Base-by-base conservation (phyloP, 2,797 vertebrate genomes). In the Eptatretus atami region DNA sequence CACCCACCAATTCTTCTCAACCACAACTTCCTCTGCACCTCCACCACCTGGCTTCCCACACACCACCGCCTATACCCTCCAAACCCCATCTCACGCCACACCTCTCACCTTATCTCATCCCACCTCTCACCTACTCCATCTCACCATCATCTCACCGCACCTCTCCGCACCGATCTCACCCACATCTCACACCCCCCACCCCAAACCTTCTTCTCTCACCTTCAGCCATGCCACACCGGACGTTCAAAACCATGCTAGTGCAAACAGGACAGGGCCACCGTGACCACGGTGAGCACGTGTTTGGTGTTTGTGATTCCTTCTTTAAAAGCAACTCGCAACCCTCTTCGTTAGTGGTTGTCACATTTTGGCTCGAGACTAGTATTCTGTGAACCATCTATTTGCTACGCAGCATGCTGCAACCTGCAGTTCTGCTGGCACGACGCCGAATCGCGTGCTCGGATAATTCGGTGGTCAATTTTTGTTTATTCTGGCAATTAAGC, bases 301-400 rank as follows among this genome's bases (percentile, higher is more conserved):
- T 84, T 69, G 85, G 83, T 75, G 86, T 90, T 25, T 81, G 87
- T 69, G 86, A 93, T 71, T 88, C 90, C 55, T 88, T 84, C 69
- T 80, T 80, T 96, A 77, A 80, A 83, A 67, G 85, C 92, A 68
- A n/a, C n/a, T n/a, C 82, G 87, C 31, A 90, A 90, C 96, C 71
- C 78, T 81, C 72, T 96, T 98, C 71, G 95, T 98, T 77, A 88
- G 69, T 98, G 88, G 92, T 98, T 54, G 86, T 98, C 74, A 93
- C 83, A 68, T 96, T 98, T 78, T 98, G 96, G 79, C 82, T 94
- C 73, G 90, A 96, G 77, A 93, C 93, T n/a, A n/a, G n/a, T n/a
- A n/a, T n/a, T n/a, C n/a, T n/a, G n/a, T n/a, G n/a, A n/a, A n/a
- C n/a, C n/a, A n/a, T n/a, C n/a, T n/a, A n/a, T 76, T 95, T 93